A percentile compares a stretch with the other conserved stretches of the same genome.
These are phyloP conservation scores for Ia io DNA, from an alignment of 2,113 vertebrate genomes.

Conservation along the genomic window DNA sequence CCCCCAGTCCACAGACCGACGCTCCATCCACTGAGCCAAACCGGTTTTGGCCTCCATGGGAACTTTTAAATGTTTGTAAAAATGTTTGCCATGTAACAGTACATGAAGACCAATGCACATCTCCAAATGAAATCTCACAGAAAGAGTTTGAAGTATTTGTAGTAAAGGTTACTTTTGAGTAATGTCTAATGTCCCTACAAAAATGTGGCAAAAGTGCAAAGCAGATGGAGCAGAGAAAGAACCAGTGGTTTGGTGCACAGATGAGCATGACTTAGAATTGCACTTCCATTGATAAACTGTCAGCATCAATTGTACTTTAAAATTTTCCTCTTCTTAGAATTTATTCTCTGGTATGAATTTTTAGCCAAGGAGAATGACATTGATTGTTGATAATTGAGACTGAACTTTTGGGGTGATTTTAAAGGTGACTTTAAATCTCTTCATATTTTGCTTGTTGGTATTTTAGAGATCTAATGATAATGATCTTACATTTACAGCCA, in stretches of 20 bases:
- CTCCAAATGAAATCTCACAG: conserved; percentile 46
- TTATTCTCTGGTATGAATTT: conserved; percentile 71
- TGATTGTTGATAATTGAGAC: conserved; percentile 76
- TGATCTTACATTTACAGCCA: conserved; percentile 64
- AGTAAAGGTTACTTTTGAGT: conserved; percentile 53
- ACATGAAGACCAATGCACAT: neutral
- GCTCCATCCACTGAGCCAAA: too few relatives aligned
- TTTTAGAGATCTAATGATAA: conserved; percentile 74
- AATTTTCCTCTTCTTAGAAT: conserved; percentile 65
- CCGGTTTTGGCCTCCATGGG: too few relatives aligned
- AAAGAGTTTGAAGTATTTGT: conserved; percentile 44
- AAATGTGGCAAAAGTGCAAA: conserved; percentile 48
- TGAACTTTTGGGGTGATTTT: conserved; percentile 77
- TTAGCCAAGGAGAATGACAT: conserved; percentile 68
- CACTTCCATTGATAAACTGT: conserved; percentile 72
- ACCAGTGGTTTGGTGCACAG: conserved; percentile 30
- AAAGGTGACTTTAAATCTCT: conserved; percentile 75
- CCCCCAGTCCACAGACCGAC: too few relatives aligned
- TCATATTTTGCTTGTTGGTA: conserved; percentile 74
- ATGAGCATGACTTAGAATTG: conserved; percentile 41
- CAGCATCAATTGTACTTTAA: conserved; percentile 72
- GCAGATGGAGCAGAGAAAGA: conserved; percentile 45
- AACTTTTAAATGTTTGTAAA: conserved; percentile 39
- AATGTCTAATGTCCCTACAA: conserved; percentile 52
- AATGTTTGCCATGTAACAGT: neutral